Percentiles rank a stretch among this genome's conserved stretches.
Evolutionary conservation across 2,797 vertebrate genomes (phyloP).

Genomic region (Syngnathus acus): DNA sequence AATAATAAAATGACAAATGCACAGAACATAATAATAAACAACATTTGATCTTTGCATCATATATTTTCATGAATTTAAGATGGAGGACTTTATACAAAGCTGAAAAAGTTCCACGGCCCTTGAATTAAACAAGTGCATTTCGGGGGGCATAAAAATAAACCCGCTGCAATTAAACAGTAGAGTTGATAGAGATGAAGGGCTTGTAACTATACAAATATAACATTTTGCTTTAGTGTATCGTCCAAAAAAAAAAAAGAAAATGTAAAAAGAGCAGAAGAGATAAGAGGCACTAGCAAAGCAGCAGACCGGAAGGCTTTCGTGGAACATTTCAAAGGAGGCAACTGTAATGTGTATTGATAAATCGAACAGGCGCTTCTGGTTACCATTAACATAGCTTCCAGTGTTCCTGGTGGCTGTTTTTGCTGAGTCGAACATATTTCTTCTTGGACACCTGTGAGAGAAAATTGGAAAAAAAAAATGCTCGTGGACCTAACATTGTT

Average conservation of each 20-base stretch:
- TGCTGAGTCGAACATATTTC: not conserved
- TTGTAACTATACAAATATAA: not conserved
- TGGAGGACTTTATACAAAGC: not conserved
- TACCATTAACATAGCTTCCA: not conserved
- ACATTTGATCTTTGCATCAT: not conserved
- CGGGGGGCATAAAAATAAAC: constrained; percentile 2
- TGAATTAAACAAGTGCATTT: constrained; percentile 33
- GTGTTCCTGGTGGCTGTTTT: not conserved
- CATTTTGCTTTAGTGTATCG: not conserved
- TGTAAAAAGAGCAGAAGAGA: not conserved
- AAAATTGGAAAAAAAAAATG: not conserved
- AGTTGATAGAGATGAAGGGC: not conserved
- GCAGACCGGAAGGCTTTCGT: constrained; percentile 3
- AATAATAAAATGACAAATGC: not conserved
- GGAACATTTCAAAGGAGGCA: constrained; percentile 1
- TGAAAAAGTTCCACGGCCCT: not conserved
- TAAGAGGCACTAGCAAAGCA: constrained; percentile 5
- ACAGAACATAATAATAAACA: not conserved
- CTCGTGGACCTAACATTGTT: constrained; percentile 13
- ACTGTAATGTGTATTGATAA: constrained; percentile 12
- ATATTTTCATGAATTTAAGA: not conserved
- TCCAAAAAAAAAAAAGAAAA: not conserved
- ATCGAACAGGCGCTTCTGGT: not conserved
- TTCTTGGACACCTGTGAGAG: not conserved
- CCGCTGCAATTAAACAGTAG: not conserved